phyloP scores from a whole-genome alignment of 1,140 invertebrate species.

The Papilio helenus region DNA sequence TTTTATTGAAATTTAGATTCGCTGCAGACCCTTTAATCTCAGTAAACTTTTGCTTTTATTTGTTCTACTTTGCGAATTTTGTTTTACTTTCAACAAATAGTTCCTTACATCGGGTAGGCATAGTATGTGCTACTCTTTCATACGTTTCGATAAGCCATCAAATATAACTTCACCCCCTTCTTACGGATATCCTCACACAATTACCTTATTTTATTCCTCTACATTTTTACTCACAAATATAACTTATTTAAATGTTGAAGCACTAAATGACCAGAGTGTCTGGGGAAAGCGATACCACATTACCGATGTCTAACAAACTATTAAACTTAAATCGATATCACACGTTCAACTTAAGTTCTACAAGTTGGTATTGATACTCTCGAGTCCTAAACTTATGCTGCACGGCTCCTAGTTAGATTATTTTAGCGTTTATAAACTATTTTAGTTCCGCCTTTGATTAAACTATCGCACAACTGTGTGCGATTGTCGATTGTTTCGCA shows the following conservation, averaged over 20 bases:
- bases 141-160: no score
- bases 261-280: background rate
- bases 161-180: no score
- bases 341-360: background rate
- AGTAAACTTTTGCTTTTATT: background rate
- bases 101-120: no score
- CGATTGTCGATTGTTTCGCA: no score
- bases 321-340: background rate
- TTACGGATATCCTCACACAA: no score
- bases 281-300: background rate
- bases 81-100: background rate
- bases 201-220: no score
- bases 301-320: slow-evolving; percentile 3
- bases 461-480: no score
- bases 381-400: background rate
- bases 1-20: slow-evolving; percentile 6
- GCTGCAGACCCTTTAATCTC: background rate
- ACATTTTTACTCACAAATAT: no score
- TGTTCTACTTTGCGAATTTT: background rate
- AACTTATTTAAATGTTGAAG: background rate
- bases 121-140: no score
- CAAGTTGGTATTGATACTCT: background rate
- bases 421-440: no score
- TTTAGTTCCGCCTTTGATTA: no score
- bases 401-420: background rate